phyloP scores from a whole-genome alignment of 2,888 invertebrate species.

The Bembecia ichneumoniformis region DNA sequence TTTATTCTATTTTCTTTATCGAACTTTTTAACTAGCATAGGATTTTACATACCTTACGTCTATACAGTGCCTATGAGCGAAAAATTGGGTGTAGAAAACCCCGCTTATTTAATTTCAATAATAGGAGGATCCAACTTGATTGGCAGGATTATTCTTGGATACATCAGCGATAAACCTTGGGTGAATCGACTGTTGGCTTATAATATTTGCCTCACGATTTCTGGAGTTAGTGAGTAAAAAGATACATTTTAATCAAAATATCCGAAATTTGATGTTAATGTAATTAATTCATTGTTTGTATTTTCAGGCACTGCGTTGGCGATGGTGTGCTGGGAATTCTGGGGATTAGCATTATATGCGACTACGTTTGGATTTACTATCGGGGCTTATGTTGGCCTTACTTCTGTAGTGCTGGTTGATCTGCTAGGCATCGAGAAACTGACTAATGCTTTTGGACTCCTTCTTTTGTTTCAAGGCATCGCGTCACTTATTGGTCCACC shows the following conservation, averaged over 20 bases:
- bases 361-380: conserved; percentile 90
- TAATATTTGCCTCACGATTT: conserved; percentile 87
- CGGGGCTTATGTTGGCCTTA: conserved; percentile 96
- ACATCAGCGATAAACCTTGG: conserved; percentile 89
- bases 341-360: conserved; percentile 82
- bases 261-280: too few species aligned
- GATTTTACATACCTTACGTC: conserved; percentile 94
- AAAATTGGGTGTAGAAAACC: conserved; percentile 71
- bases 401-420: conserved; percentile 95
- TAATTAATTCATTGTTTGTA: neutral
- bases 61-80: conserved; percentile 85
- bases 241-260: conserved; percentile 1
- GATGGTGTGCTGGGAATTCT: conserved; percentile 81
- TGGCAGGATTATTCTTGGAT: conserved; percentile 91
- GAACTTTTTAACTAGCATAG: conserved; percentile 95
- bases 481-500: conserved; percentile 95
- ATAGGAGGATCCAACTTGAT: conserved; percentile 91
- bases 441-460: conserved; percentile 95
- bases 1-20: conserved; percentile 93
- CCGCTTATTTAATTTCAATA: conserved; percentile 81
- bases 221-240: conserved; percentile 85
- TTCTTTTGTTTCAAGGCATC: conserved; percentile 93
- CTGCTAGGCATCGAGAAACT: conserved; percentile 91
- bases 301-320: conserved; percentile 83
- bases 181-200: conserved; percentile 93